These are phyloP conservation scores for Rhea pennata DNA, from an alignment of 2,113 vertebrate species.

Conservation along the genomic window DNA sequence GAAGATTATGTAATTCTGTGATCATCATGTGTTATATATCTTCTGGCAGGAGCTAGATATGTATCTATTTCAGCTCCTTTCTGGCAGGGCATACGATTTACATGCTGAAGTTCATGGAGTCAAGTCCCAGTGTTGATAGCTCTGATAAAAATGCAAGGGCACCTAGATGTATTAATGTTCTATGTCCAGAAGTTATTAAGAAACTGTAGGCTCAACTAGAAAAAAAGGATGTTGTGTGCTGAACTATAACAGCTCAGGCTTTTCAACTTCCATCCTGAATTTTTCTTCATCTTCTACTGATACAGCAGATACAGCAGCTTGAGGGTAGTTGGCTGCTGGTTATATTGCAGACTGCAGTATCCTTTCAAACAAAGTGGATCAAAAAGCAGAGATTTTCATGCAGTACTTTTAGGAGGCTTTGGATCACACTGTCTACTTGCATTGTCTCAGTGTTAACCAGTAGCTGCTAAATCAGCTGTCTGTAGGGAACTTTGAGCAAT, in stretches of 20 bases:
- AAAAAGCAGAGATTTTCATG: neutral
- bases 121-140: neutral
- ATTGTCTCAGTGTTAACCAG: neutral
- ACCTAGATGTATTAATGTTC: neutral
- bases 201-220: neutral
- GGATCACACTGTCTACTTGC: neutral
- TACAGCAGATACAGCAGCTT: neutral
- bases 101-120: neutral
- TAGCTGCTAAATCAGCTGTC: neutral
- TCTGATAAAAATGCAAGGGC: neutral
- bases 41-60: neutral
- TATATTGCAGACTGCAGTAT: neutral
- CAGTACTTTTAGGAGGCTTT: neutral
- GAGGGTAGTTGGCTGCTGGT: neutral
- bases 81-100: neutral
- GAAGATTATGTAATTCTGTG: neutral
- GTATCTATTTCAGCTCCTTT: neutral
- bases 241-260: neutral
- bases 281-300: neutral
- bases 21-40: neutral
- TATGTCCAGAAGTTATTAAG: neutral
- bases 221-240: neutral
- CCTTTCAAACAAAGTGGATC: neutral
- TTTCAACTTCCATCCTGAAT: neutral
- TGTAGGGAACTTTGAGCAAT: neutral